Conservation (phyloP, 2,888 invertebrate species). For the Orthosia gothica region DNA sequence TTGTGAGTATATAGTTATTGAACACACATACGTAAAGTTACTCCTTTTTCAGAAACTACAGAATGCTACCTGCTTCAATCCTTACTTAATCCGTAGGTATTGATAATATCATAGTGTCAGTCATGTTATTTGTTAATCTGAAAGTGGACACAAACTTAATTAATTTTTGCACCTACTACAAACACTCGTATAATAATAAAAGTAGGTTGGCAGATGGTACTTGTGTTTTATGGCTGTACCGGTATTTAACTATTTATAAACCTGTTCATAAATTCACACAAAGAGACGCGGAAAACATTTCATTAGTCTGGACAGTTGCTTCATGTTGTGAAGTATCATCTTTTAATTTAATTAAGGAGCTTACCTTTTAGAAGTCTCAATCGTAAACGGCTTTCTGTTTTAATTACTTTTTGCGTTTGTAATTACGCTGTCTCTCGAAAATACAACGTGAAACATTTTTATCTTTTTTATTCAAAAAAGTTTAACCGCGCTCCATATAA, state of each 20-base stretch:
- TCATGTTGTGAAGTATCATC: conserved; percentile 61
- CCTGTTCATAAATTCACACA: conserved; percentile 28
- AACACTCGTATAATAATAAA: not conserved
- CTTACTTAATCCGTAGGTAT: too few species aligned
- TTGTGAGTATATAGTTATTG: not conserved
- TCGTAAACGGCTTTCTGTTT: conserved; percentile 58
- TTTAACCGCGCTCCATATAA: not conserved
- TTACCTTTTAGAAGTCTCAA: conserved; percentile 55
- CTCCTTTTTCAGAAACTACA: too few species aligned
- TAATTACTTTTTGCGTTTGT: conserved; percentile 58
- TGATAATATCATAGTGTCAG: too few species aligned
- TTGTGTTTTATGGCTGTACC: not conserved
- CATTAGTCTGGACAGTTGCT: conserved; percentile 41
- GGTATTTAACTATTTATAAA: not conserved
- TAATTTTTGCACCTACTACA: not conserved
- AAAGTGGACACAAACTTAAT: not conserved
- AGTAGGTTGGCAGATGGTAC: not conserved
- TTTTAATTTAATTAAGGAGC: conserved; percentile 64
- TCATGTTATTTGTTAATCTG: not conserved
- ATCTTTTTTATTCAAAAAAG: conserved; percentile 1
- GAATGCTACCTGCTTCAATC: too few species aligned
- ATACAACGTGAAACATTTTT: conserved; percentile 27
- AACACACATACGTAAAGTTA: too few species aligned
- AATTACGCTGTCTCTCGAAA: conserved; percentile 40
- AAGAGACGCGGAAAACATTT: conserved; percentile 47